Conservation (phyloP, 2,888 invertebrate genomes). For the Cheilosia grossa region DNA sequence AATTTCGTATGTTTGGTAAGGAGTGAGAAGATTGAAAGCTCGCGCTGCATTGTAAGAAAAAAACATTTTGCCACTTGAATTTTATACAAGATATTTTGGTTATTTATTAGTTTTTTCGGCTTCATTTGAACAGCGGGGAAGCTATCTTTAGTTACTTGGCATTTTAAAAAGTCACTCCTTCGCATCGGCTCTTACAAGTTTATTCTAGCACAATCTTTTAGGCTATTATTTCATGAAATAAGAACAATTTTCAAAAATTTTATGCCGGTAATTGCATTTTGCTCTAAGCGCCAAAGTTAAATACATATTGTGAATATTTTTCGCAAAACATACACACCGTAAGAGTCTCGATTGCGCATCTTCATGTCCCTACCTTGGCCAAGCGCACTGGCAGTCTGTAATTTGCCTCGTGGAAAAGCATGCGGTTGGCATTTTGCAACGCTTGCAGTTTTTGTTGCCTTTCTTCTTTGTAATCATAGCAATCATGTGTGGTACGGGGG, state of each 20-base stretch:
- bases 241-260: constrained; percentile 16
- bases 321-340: constrained; percentile 9
- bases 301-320: constrained; percentile 26
- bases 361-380: not conserved
- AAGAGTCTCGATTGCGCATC: constrained; percentile 12
- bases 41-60: too few species aligned
- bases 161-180: not conserved
- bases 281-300: constrained; percentile 23
- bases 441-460: constrained; percentile 24
- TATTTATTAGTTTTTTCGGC: too few species aligned
- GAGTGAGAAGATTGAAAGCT: too few species aligned
- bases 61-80: too few species aligned
- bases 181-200: not conserved
- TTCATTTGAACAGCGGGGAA: too few species aligned
- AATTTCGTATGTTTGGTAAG: too few species aligned
- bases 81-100: too few species aligned
- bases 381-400: constrained; percentile 19
- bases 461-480: constrained; percentile 42
- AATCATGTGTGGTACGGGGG: constrained; percentile 21
- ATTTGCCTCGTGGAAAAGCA: constrained; percentile 25
- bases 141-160: not conserved
- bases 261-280: constrained; percentile 16
- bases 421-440: constrained; percentile 2
- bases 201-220: not conserved
- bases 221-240: constrained; percentile 23